Evolutionary conservation across 2,113 vertebrate genomes (phyloP).

Genomic region (Azemiops feae): DNA sequence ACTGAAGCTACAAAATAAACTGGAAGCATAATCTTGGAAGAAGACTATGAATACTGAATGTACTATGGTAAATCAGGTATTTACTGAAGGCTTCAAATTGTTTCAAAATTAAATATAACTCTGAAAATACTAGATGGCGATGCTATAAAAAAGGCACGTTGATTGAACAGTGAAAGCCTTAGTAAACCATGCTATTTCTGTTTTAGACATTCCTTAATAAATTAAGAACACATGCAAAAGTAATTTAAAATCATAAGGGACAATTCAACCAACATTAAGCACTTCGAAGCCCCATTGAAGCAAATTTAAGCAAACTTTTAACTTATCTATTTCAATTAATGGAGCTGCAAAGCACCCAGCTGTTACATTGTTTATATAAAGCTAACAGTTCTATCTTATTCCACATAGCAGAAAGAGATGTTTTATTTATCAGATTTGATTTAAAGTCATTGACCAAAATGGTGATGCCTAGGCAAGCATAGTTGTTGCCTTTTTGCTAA

Average conservation of each 20-base stretch:
- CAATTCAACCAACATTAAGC: not conserved
- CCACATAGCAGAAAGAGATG: not conserved
- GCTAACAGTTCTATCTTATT: not conserved
- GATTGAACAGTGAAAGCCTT: not conserved
- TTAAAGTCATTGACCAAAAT: not conserved
- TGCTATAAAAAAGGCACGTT: not conserved
- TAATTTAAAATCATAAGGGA: not conserved
- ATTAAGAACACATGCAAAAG: not conserved
- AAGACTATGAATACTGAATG: constrained; percentile 38
- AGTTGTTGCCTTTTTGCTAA: not conserved
- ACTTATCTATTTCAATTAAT: not conserved
- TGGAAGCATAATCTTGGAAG: constrained; percentile 45
- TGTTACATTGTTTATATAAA: not conserved
- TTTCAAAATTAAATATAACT: constrained; percentile 15
- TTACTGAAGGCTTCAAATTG: not conserved
- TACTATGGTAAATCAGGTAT: constrained; percentile 29
- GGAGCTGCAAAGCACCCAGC: not conserved
- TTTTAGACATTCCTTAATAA: not conserved
- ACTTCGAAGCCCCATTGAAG: not conserved
- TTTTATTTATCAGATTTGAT: not conserved
- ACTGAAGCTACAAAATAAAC: constrained; percentile 54
- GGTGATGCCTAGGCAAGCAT: not conserved
- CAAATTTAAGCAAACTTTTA: not conserved
- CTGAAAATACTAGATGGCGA: constrained; percentile 3
- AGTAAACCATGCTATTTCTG: not conserved